Evolutionary conservation across 2,113 vertebrate species (phyloP).

Genomic region (Peromyscus polionotus): DNA sequence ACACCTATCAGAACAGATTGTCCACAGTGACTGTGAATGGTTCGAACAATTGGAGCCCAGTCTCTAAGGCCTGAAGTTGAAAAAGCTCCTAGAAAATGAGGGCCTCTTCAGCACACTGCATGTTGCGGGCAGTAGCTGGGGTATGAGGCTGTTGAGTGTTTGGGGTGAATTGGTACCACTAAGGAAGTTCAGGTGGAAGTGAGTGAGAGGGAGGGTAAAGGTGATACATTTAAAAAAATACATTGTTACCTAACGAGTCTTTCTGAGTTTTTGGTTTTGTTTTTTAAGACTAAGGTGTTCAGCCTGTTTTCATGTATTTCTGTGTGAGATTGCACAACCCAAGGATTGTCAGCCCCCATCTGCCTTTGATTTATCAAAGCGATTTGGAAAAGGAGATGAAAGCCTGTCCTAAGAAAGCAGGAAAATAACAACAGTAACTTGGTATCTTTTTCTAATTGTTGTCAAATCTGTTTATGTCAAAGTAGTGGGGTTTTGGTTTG

Average conservation of each 20-base stretch:
- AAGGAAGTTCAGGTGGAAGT: not conserved
- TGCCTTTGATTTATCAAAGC: conserved; percentile 55
- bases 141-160: not conserved
- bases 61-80: not conserved
- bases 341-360: not conserved
- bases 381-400: conserved; percentile 58
- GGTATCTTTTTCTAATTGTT: not conserved
- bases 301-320: conserved; percentile 49
- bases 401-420: conserved; percentile 2
- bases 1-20: conserved; percentile 1
- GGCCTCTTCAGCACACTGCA: not conserved
- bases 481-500: not conserved
- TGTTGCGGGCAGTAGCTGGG: not conserved
- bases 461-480: not conserved
- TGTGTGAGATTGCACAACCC: not conserved
- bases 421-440: not conserved
- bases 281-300: not conserved
- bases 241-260: not conserved
- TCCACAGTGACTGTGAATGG: conserved; percentile 34
- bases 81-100: not conserved
- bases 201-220: conserved; percentile 1
- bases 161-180: not conserved
- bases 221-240: conserved; percentile 35
- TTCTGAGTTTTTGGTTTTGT: not conserved
- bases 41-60: conserved; percentile 19